A percentile compares a stretch with the other conserved stretches of the same genome.
Conservation (phyloP, 2,888 invertebrate genomes). For the Iselma pallidipennis region DNA sequence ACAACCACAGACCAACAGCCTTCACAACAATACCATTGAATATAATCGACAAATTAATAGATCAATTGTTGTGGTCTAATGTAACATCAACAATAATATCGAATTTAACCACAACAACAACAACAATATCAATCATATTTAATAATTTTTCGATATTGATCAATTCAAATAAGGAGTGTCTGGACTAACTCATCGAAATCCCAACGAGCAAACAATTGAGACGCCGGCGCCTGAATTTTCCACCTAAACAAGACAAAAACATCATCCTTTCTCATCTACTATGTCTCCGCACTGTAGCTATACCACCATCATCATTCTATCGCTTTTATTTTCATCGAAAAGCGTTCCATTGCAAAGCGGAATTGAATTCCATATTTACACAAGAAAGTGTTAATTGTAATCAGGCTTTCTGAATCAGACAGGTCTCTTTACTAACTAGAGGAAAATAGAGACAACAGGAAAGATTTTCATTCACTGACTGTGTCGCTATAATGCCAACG, state of each 20-base stretch:
- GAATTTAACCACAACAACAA: too few species aligned
- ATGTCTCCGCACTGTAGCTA: too few species aligned
- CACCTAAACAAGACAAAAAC: constrained; percentile 13
- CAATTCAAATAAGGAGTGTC: constrained; percentile 29
- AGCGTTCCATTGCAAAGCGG: background rate
- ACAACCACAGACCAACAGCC: background rate
- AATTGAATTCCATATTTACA: constrained; percentile 16
- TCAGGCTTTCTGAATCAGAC: constrained; percentile 2
- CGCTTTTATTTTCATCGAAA: background rate
- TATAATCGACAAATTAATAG: background rate
- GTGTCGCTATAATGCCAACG: constrained; percentile 6
- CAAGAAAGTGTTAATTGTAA: constrained; percentile 16
- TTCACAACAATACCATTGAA: background rate
- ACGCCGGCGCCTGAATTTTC: constrained; percentile 14
- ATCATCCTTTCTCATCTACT: background rate
- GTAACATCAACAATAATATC: background rate
- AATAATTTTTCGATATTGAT: constrained; percentile 31
- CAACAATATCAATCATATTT: constrained; percentile 4
- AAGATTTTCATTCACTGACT: constrained; percentile 7
- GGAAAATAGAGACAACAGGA: background rate
- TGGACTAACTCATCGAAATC: constrained; percentile 17
- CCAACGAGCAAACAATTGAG: constrained; percentile 8
- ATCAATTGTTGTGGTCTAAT: background rate
- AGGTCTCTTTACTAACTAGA: background rate
- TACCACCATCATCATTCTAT: too few species aligned